Conservation (phyloP, 2,113 vertebrate genomes). For the Elachura formosa region DNA sequence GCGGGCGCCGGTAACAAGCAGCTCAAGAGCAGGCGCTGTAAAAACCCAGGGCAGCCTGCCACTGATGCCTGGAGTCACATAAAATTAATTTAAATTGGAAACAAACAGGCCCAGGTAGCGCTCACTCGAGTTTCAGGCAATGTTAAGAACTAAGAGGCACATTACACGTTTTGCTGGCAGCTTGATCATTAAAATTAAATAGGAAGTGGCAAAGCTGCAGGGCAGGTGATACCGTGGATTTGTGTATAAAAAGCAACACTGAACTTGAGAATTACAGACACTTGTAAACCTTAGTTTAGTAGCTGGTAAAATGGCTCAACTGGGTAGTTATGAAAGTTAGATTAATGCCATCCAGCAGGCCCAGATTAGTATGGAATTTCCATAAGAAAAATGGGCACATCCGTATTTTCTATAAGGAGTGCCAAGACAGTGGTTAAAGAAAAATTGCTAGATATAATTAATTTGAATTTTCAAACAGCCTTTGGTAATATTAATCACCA, state of each 20-base stretch:
- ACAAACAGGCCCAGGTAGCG: slow-evolving; percentile 17
- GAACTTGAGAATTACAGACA: slow-evolving; percentile 10
- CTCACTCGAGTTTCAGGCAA: not conserved
- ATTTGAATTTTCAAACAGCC: slow-evolving; percentile 47
- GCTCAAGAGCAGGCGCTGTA: not conserved
- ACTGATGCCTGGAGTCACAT: slow-evolving; percentile 47
- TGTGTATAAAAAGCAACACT: not conserved
- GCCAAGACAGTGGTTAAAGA: not conserved
- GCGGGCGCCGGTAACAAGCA: not conserved
- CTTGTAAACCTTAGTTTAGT: slow-evolving; percentile 47
- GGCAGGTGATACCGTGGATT: not conserved
- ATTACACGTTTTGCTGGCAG: not conserved
- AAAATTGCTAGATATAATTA: slow-evolving; percentile 20
- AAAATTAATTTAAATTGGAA: slow-evolving; percentile 63
- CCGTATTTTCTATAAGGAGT: not conserved
- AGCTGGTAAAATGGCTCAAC: slow-evolving; percentile 21
- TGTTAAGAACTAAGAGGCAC: fast-evolving
- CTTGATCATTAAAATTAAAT: slow-evolving; percentile 33
- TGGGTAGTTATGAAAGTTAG: not conserved
- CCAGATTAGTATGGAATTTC: not conserved
- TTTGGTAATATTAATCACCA: slow-evolving; percentile 51
- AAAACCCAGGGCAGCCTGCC: slow-evolving; percentile 29
- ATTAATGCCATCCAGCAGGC: not conserved
- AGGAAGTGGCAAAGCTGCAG: slow-evolving; percentile 47
- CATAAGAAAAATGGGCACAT: not conserved